These are phyloP conservation scores for Propithecus deckenii DNA, from an alignment of 2,797 vertebrate species.

Conservation along the genomic window DNA sequence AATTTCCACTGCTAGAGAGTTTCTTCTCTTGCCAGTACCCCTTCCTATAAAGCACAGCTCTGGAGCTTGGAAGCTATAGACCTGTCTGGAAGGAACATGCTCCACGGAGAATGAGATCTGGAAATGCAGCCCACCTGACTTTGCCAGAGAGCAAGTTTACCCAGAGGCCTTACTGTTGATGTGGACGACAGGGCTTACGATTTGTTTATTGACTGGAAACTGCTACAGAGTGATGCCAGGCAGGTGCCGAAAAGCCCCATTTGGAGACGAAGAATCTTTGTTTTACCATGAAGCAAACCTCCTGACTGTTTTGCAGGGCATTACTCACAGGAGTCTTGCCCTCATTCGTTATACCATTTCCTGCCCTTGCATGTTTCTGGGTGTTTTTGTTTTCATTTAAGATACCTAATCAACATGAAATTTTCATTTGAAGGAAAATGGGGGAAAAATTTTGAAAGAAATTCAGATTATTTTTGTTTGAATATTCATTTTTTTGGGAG, in stretches of 20 bases:
- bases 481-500: background rate
- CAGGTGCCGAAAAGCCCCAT: background rate
- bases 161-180: background rate
- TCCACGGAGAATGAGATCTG: background rate
- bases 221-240: background rate
- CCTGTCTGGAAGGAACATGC: background rate
- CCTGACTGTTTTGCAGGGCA: background rate
- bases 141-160: background rate
- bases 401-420: background rate
- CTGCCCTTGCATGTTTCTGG: background rate
- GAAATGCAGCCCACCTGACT: background rate
- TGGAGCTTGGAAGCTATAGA: background rate
- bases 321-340: background rate
- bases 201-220: background rate
- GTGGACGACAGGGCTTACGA: background rate
- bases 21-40: background rate
- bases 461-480: background rate
- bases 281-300: background rate
- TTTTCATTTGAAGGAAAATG: background rate
- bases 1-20: background rate
- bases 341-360: background rate
- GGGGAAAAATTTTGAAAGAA: background rate
- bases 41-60: background rate
- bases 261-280: background rate
- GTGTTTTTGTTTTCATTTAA: background rate